phyloP scores from a whole-genome alignment of 2,113 vertebrate species.

The Chloroceryle aenea region DNA sequence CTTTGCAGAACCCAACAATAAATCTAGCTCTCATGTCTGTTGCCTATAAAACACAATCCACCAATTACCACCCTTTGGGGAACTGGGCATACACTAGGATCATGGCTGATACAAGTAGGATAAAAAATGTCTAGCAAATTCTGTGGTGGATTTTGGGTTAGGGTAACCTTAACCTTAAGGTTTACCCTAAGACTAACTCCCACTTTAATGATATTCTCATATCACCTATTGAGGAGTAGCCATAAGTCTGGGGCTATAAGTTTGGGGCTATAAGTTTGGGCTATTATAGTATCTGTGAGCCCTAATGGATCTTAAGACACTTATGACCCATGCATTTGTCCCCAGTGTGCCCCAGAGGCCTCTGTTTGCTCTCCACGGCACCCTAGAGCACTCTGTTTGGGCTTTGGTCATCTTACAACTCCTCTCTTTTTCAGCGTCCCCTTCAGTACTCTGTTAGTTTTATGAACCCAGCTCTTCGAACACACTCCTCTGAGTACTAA shows the following conservation, averaged over 20 bases:
- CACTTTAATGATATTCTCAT: not conserved
- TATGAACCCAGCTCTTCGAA: not conserved
- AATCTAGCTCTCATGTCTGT: not conserved
- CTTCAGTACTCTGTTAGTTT: not conserved
- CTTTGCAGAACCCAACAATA: not conserved
- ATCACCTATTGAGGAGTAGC: not conserved
- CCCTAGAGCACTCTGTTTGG: not conserved
- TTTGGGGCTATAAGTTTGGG: too few relatives aligned
- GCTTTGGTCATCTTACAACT: not conserved
- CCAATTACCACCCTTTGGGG: not conserved
- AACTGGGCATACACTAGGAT: not conserved
- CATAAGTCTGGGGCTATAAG: too few relatives aligned
- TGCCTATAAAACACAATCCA: not conserved
- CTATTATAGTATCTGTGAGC: not conserved
- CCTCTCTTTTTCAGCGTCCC: not conserved
- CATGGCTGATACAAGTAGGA: accelerated
- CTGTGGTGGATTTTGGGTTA: not conserved
- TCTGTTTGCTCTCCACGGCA: not conserved
- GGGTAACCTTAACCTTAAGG: not conserved
- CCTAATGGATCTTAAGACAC: not conserved
- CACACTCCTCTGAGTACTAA: not conserved
- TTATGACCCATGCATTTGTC: not conserved
- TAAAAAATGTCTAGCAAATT: not conserved
- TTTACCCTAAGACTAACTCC: not conserved
- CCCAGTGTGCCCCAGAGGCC: not conserved